Conservation (phyloP, 1,140 invertebrate species). For the Ridgeia piscesae region DNA sequence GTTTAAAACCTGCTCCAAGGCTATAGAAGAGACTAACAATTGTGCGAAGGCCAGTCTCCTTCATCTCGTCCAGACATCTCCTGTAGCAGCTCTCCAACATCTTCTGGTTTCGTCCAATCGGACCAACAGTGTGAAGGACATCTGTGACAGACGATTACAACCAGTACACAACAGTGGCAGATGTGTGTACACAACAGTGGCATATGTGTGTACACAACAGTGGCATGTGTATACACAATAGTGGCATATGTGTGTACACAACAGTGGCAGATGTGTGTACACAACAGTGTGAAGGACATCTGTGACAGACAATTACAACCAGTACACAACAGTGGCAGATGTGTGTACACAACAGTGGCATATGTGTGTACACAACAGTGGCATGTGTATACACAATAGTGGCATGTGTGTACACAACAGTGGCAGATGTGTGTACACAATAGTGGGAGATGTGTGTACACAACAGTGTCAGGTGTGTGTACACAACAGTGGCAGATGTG, state of each 20-base stretch:
- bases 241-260: no score
- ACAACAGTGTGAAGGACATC: slow-evolving; percentile 88
- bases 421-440: no score
- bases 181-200: no score
- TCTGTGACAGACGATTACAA: slow-evolving; percentile 48
- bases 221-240: no score
- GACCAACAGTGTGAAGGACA: slow-evolving; percentile 89
- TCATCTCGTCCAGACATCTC: slow-evolving; percentile 66
- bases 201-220: no score
- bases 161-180: not conserved
- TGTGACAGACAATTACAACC: slow-evolving; percentile 22
- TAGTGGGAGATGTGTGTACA: slow-evolving; percentile 71
- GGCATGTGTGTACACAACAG: no score
- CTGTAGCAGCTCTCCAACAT: slow-evolving; percentile 71
- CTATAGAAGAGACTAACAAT: slow-evolving; percentile 59
- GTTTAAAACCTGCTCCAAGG: no score
- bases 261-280: no score
- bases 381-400: no score
- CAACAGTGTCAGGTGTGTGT: not conserved
- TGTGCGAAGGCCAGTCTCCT: slow-evolving; percentile 66
- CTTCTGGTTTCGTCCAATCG: slow-evolving; percentile 72
- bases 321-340: not conserved
- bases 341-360: no score
- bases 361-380: no score
- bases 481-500: no score